Conservation (phyloP, 2,888 invertebrate genomes). For the Furcula furcula region DNA sequence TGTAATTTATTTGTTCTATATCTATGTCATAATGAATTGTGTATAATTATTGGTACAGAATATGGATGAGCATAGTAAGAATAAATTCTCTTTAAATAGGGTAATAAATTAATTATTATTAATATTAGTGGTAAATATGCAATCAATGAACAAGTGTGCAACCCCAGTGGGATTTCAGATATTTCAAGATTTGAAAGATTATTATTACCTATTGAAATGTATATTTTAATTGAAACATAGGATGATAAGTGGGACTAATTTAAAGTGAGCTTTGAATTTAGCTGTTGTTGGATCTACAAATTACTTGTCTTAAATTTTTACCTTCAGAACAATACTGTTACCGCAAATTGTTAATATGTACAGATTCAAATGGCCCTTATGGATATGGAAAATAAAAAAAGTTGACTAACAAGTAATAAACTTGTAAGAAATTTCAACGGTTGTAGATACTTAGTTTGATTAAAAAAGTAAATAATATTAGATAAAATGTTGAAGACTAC, state of each 20-base stretch:
- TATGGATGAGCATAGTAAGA: conserved; percentile 27
- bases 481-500: conserved; percentile 20
- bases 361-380: conserved; percentile 17
- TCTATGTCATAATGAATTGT: conserved; percentile 30
- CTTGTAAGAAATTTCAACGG: conserved; percentile 25
- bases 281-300: no score
- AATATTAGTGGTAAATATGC: conserved; percentile 27
- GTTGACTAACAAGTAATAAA: conserved; percentile 14
- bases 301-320: no score
- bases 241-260: conserved; percentile 12
- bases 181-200: neutral
- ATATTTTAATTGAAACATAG: neutral
- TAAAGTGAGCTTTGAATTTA: neutral
- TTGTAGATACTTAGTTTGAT: conserved; percentile 31
- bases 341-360: conserved; percentile 1
- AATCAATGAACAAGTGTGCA: conserved; percentile 18
- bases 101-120: conserved; percentile 29
- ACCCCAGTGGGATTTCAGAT: conserved; percentile 2
- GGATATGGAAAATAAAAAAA: conserved; percentile 19
- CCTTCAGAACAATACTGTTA: conserved; percentile 15
- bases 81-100: conserved; percentile 23
- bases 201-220: neutral
- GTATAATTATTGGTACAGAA: conserved; percentile 33
- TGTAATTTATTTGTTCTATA: conserved; percentile 35
- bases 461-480: conserved; percentile 24